phyloP scores from a whole-genome alignment of 2,888 invertebrate genomes.

The Alviniconcha strummeri region DNA sequence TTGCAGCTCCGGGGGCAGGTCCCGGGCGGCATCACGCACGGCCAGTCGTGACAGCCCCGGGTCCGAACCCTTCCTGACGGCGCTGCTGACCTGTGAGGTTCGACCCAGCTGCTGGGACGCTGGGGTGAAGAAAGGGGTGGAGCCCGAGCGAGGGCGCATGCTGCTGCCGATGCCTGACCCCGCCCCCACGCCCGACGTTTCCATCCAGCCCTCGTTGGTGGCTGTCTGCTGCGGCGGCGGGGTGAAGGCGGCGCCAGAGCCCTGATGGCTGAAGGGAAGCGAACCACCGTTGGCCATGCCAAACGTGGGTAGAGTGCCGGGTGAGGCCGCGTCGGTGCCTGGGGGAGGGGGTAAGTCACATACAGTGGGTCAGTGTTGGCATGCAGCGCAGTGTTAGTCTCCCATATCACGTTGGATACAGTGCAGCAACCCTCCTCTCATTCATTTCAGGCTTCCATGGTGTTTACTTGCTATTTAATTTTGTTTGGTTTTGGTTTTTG shows the following conservation, averaged over 20 bases:
- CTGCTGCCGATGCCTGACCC: not conserved
- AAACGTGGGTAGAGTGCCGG: slow-evolving; percentile 8
- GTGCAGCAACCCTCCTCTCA: not conserved
- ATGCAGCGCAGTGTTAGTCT: slow-evolving; percentile 15
- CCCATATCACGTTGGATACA: slow-evolving; percentile 12
- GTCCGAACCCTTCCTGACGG: slow-evolving; percentile 41
- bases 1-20: slow-evolving; percentile 76
- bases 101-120: not conserved
- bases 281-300: not conserved
- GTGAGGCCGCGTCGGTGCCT: slow-evolving; percentile 22
- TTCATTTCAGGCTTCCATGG: too few species aligned
- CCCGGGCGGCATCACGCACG: slow-evolving; percentile 39
- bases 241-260: slow-evolving; percentile 12
- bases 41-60: slow-evolving; percentile 38
- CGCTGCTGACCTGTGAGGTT: not conserved
- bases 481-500: too few species aligned
- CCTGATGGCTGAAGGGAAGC: not conserved
- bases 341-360: not conserved
- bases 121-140: slow-evolving; percentile 21
- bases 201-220: not conserved
- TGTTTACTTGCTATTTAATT: too few species aligned
- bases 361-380: slow-evolving; percentile 24
- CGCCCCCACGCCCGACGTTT: slow-evolving; percentile 5
- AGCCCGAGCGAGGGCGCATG: slow-evolving; percentile 31
- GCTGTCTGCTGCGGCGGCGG: not conserved